phyloP scores from a whole-genome alignment of 2,113 vertebrate genomes.

The Piprites chloris region DNA sequence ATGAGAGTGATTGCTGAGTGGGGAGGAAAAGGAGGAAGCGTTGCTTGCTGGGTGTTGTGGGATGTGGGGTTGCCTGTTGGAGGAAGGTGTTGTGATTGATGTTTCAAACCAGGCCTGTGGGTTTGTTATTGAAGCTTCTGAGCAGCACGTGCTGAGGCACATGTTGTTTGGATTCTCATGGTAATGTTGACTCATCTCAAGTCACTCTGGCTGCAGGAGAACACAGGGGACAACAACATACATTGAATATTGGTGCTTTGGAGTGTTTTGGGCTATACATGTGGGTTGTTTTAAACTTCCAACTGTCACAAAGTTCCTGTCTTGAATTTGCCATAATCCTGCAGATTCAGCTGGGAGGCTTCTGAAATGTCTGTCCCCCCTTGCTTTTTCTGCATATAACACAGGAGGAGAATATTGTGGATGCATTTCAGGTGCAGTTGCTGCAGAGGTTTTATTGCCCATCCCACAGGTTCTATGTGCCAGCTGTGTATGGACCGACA shows the following conservation, averaged over 20 bases:
- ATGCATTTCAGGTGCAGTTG: neutral
- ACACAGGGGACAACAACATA: neutral
- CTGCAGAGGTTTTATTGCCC: neutral
- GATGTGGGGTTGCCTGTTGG: neutral
- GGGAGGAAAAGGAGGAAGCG: neutral
- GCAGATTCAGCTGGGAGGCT: neutral
- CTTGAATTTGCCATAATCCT: neutral
- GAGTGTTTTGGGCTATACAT: neutral
- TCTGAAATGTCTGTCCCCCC: neutral
- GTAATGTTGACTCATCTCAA: neutral
- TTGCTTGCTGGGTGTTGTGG: neutral
- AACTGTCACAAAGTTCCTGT: neutral
- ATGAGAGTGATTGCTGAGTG: neutral
- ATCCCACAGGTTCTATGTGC: fast-evolving
- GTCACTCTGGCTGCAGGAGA: neutral
- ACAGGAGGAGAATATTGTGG: neutral
- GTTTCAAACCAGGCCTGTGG: neutral
- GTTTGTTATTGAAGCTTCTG: neutral
- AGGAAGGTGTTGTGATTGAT: neutral
- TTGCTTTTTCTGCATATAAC: neutral
- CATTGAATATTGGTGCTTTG: neutral
- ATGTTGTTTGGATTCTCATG: neutral
- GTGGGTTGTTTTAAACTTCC: neutral
- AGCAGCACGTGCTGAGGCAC: neutral
- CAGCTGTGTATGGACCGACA: neutral